phyloP scores from a whole-genome alignment of 2,888 invertebrate species.

The Marasmarcha lunaedactyla region DNA sequence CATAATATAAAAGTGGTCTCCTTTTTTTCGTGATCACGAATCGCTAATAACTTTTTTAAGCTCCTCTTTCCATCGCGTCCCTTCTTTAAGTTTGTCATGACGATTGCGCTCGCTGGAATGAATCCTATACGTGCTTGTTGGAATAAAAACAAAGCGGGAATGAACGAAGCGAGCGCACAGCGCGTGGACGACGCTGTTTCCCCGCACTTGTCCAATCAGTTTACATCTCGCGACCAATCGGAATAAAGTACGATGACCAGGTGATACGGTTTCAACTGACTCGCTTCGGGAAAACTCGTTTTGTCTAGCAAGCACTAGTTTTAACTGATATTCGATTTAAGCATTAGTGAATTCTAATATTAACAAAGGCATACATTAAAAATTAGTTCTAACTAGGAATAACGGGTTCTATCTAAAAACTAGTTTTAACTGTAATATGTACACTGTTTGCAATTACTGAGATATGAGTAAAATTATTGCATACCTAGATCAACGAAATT shows the following conservation, averaged over 20 bases:
- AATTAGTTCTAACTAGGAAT: too few relatives aligned
- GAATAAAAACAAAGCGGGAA: constrained; percentile 5
- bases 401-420: not conserved
- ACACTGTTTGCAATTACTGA: too few relatives aligned
- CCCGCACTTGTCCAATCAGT: not conserved
- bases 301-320: not conserved
- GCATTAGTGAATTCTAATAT: not conserved
- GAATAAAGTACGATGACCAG: constrained; percentile 2
- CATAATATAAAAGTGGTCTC: constrained; percentile 5
- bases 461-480: too few relatives aligned
- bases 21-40: constrained; percentile 6
- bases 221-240: constrained; percentile 1
- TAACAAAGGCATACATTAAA: not conserved
- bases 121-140: constrained; percentile 1
- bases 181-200: not conserved
- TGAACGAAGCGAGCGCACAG: not conserved
- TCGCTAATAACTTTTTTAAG: constrained; percentile 5
- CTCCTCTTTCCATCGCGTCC: constrained; percentile 3
- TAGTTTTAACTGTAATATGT: not conserved
- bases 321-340: not conserved
- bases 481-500: too few relatives aligned
- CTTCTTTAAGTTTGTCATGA: constrained; percentile 6
- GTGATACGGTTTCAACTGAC: not conserved
- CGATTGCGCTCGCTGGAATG: constrained; percentile 1
- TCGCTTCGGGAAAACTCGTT: not conserved